Evolutionary conservation across 2,113 vertebrate genomes (phyloP).

Genomic region (Barnardius zonarius): DNA sequence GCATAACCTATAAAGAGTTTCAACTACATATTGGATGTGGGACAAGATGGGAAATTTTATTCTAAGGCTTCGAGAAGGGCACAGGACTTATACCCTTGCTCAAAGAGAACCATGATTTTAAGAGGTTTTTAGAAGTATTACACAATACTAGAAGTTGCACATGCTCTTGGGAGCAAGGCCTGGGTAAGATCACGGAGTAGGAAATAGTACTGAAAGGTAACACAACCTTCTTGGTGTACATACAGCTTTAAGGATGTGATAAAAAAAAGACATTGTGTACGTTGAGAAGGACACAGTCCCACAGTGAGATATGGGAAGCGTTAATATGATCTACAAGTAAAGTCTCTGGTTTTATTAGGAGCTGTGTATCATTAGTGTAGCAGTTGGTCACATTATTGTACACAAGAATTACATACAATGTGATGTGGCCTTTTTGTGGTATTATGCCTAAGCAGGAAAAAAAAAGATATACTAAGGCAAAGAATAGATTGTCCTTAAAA

Average conservation of each 20-base stretch:
- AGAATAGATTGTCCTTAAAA: neutral
- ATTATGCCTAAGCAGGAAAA: neutral
- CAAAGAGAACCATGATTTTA: neutral
- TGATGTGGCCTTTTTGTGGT: neutral
- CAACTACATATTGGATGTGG: neutral
- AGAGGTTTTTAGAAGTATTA: neutral
- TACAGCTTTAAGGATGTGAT: neutral
- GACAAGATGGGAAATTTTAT: neutral
- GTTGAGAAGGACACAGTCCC: neutral
- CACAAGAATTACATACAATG: neutral
- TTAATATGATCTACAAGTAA: rapidly evolving
- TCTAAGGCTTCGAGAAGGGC: neutral
- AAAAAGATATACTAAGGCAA: neutral
- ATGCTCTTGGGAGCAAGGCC: neutral
- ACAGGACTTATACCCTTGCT: neutral
- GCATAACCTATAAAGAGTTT: neutral
- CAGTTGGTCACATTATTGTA: neutral
- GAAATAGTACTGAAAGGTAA: neutral
- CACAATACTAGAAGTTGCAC: neutral
- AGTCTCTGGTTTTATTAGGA: neutral
- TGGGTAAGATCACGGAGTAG: neutral
- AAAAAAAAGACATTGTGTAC: neutral
- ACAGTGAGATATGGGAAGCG: neutral
- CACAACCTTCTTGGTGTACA: neutral
- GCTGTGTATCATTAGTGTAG: neutral